phyloP scores from a whole-genome alignment of 1,140 invertebrate species.

The Olivierus martensii region DNA sequence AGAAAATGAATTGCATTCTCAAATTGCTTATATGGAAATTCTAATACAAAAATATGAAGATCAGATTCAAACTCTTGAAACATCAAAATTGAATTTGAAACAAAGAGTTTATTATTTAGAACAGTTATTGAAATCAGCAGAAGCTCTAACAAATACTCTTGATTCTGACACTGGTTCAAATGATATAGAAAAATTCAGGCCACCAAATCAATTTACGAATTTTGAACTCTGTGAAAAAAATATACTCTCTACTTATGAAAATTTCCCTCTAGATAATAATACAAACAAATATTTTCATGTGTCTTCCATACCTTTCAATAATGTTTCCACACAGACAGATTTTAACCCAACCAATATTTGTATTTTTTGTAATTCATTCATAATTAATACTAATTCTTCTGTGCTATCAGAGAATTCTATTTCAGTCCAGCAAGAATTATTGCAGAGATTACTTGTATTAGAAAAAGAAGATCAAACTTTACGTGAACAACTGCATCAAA shows the following conservation, averaged over 20 bases:
- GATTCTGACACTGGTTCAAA: no score
- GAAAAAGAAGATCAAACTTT: conserved; percentile 11
- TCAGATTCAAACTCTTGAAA: conserved; percentile 39
- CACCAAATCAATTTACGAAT: no score
- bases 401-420: neutral
- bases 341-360: neutral
- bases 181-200: no score
- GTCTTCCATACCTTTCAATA: no score
- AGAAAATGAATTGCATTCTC: conserved; percentile 39
- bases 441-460: conserved; percentile 7
- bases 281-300: no score
- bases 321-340: neutral
- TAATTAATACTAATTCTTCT: neutral
- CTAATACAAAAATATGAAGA: conserved; percentile 38
- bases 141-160: no score
- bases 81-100: conserved; percentile 41
- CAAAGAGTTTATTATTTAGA: neutral
- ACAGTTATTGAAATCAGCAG: no score
- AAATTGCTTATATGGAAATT: conserved; percentile 20
- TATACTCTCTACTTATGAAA: no score
- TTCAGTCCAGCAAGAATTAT: conserved; percentile 9
- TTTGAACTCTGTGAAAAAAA: no score
- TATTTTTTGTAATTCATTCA: neutral
- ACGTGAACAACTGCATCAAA: conserved; percentile 13
- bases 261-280: no score